phyloP scores from a whole-genome alignment of 64 coral and sea anemone genomes.

The Montipora efflorescens region DNA sequence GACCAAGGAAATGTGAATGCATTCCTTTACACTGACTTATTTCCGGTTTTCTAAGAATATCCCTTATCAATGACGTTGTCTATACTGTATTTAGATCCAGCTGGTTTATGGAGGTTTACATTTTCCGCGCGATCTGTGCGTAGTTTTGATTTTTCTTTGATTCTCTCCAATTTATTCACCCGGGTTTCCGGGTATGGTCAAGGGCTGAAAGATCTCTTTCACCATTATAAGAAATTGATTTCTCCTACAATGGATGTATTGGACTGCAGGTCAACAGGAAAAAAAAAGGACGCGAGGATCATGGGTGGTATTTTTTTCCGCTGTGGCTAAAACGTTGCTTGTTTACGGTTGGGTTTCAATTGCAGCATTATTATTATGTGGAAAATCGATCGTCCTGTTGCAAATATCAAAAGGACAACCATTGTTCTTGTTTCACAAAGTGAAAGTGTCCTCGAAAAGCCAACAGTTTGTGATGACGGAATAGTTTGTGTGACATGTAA shows the following conservation, averaged over 20 bases:
- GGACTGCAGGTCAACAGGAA: too few relatives aligned
- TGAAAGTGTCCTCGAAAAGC: too few relatives aligned
- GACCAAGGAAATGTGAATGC: background rate
- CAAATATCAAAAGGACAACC: background rate
- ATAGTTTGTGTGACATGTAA: slow-evolving; percentile 21
- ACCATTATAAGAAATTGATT: too few relatives aligned
- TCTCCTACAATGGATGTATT: too few relatives aligned
- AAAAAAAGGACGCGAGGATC: background rate
- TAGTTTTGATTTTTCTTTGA: too few relatives aligned
- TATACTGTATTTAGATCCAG: background rate
- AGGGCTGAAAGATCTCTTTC: too few relatives aligned
- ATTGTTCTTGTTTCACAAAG: background rate
- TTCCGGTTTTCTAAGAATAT: slow-evolving; percentile 54
- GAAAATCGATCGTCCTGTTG: background rate
- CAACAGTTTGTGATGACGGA: too few relatives aligned
- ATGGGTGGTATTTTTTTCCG: background rate
- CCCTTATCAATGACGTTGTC: background rate
- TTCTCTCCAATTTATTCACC: too few relatives aligned
- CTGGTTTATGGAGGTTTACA: too few relatives aligned
- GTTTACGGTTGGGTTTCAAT: slow-evolving; percentile 6
- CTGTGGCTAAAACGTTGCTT: background rate
- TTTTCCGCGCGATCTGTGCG: too few relatives aligned
- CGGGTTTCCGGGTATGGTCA: too few relatives aligned
- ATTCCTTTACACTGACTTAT: slow-evolving; percentile 35
- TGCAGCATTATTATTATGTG: background rate